phyloP scores from a whole-genome alignment of 2,113 vertebrate species.

The Perca fluviatilis region DNA sequence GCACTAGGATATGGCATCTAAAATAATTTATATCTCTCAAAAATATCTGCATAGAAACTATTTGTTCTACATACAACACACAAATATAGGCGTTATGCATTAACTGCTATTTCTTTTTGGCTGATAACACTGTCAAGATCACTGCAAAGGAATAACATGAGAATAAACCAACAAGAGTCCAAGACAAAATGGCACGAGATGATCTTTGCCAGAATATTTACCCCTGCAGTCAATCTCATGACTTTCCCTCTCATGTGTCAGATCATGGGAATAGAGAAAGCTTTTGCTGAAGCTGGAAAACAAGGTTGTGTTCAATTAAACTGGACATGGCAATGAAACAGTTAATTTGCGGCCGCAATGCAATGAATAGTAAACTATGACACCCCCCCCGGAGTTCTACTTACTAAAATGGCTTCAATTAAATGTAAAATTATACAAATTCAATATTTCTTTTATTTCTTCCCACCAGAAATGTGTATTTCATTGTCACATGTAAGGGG shows the following conservation, averaged over 20 bases:
- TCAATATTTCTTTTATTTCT: no score
- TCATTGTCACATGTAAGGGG: background rate
- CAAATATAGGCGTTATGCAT: background rate
- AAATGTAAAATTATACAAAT: no score
- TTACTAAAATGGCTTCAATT: no score
- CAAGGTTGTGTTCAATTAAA: background rate
- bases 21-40: background rate
- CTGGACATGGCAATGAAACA: background rate
- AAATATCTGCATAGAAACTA: background rate
- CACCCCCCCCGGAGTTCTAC: no score
- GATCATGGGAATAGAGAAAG: constrained; percentile 26
- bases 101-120: background rate
- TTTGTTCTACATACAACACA: background rate
- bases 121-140: background rate
- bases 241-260: constrained; percentile 50
- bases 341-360: no score
- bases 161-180: background rate
- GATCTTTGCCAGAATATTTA: constrained; percentile 1
- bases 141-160: background rate
- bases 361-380: no score
- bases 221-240: constrained; percentile 56
- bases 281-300: background rate
- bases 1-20: background rate
- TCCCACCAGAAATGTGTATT: background rate
- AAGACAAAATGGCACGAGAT: constrained; percentile 17